A percentile compares a stretch with the other conserved stretches of the same genome.
These are phyloP conservation scores for Octomys mimax DNA, from an alignment of 2,797 vertebrate genomes.

Conservation along the genomic window DNA sequence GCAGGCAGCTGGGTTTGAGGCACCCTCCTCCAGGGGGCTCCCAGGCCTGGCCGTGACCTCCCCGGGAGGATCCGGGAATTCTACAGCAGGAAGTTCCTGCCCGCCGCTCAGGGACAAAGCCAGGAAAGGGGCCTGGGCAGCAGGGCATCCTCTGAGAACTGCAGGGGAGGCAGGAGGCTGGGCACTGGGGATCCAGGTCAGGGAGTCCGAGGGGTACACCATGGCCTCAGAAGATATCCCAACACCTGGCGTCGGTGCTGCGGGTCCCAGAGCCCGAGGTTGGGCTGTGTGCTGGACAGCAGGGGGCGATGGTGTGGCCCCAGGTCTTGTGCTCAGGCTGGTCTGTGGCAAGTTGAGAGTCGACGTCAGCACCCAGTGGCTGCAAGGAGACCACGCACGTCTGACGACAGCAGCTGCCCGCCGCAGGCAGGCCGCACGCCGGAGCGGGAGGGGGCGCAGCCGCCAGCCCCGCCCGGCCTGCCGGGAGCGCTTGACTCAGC, in stretches of 20 bases:
- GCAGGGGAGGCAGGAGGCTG: too few species aligned
- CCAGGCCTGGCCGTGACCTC: conserved; percentile 41
- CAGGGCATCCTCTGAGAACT: background rate
- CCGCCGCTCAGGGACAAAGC: conserved; percentile 85
- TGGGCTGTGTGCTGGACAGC: background rate
- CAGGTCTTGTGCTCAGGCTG: too few species aligned
- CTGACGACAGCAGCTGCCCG: background rate
- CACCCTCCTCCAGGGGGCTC: background rate
- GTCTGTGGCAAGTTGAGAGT: background rate
- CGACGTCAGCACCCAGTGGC: background rate
- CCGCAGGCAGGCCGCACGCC: too few species aligned
- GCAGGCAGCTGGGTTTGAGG: background rate
- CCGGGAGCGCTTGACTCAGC: conserved; percentile 52
- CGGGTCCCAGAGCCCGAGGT: too few species aligned
- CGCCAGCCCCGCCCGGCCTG: too few species aligned
- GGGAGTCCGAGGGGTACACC: background rate
- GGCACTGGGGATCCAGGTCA: background rate
- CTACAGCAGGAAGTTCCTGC: conserved; percentile 89
- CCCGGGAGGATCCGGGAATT: conserved; percentile 88
- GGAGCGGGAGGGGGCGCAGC: too few species aligned
- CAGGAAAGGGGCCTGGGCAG: conserved; percentile 61
- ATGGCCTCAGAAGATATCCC: background rate
- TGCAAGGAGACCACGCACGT: background rate
- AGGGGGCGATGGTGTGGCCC: background rate
- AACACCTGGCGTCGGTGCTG: background rate